Percentiles rank a stretch among this genome's conserved stretches.
phyloP scores from a whole-genome alignment of 2,113 vertebrate species.

The Prunella fulvescens region DNA sequence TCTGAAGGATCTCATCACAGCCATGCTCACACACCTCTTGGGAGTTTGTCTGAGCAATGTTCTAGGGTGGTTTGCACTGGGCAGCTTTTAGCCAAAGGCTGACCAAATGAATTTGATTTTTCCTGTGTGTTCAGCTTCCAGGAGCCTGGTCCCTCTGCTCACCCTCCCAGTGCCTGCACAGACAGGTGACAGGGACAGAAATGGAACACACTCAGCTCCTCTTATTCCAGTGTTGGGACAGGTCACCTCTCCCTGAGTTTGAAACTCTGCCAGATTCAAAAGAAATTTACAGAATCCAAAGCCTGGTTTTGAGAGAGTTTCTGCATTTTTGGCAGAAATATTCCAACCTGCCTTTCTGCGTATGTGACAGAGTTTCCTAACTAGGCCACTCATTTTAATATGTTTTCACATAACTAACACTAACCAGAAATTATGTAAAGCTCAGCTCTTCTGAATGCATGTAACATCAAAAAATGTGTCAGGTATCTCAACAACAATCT shows the following conservation, averaged over 20 bases:
- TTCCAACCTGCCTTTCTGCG: background rate
- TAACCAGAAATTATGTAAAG: slow-evolving; percentile 62
- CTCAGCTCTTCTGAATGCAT: slow-evolving; percentile 39
- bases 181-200: background rate
- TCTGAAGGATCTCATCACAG: fast-evolving
- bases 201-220: background rate
- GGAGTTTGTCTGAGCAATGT: background rate
- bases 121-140: background rate
- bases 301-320: background rate
- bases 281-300: background rate
- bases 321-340: background rate
- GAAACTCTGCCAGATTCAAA: background rate
- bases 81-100: background rate
- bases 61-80: background rate
- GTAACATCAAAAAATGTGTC: slow-evolving; percentile 56
- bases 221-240: fast-evolving
- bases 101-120: fast-evolving
- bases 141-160: background rate
- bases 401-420: slow-evolving; percentile 46
- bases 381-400: slow-evolving; percentile 46
- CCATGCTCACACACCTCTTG: background rate
- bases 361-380: slow-evolving; percentile 38
- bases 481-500: slow-evolving; percentile 60
- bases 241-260: background rate
- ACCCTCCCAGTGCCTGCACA: background rate